Base-by-base conservation (phyloP, 2,888 invertebrate genomes). In the Leistus spinibarbis region DNA sequence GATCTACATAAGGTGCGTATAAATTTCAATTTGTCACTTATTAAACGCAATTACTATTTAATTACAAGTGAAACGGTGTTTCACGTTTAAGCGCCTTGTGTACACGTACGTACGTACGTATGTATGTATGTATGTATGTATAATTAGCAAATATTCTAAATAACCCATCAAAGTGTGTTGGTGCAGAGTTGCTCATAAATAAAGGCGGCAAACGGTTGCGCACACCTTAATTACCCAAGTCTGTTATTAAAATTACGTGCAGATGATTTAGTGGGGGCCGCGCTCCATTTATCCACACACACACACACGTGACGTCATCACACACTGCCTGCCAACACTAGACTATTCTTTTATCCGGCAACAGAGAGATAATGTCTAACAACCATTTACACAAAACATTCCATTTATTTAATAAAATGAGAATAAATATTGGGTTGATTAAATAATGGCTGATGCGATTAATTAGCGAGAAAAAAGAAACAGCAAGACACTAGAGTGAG, bases 81-180 rank as follows among this genome's bases (percentile, higher is more conserved):
- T 56, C 72, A 72, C 64, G 64, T 72, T 72, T 64, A 40, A 54
- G 70, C 53, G 64, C 71, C 64, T n/a, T n/a, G n/a, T n/a, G n/a
- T n/a, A n/a, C n/a, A n/a, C n/a, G n/a, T n/a, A n/a, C n/a, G n/a
- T n/a, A n/a, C 64, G 40, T 40, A 13, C 13, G 40, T 40, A 13
- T 40, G 40, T 40, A 7, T 24, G 24, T 24, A 13, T 40, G 40
- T 40, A 13, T 40, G 40, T 22, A 10, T 53, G 67, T 73, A 66
- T 73, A 73, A 73, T 73, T 73, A 73, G 73, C 73, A 73, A 73
- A 73, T 73, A 73, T 73, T 73, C 73, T 73, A 73, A 73, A 73
- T 73, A 73, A 66, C 73, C 66, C 73, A 73, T 73, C 73, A 73
- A 66, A 73, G 60, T 73, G 56, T 72, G 27, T 16, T 65, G 60